Base-by-base conservation (phyloP, 1,140 invertebrate genomes). In the Lethrus apterus region DNA sequence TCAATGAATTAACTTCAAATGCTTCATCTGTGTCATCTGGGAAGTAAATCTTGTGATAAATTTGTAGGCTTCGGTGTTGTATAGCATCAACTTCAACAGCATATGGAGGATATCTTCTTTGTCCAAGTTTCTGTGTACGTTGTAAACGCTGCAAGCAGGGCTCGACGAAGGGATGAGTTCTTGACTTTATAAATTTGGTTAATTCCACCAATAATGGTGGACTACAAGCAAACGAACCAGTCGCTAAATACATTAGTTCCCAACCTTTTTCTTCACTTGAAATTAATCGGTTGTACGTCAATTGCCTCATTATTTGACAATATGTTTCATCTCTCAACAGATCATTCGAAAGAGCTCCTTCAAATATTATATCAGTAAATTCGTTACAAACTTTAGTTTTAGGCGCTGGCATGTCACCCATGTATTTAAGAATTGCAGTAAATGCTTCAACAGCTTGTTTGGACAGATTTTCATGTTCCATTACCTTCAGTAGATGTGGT, bases 41-140 rank as follows among this genome's bases (percentile, higher is more conserved):
- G 69, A 95, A 95, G 62, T 93, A 94, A 10, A 81, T 72, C 63
- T 93, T 93, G 64, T 97, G 93, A 60, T 89, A 92, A 52, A 97
- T 95, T 68, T 94, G 87, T 56, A 91, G 87, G 53, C 86, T 93
- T 62, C 89, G 85, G 58, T 91, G 86, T 64, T 94, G 90, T 55
- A 97, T 93, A 1, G 92, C 90, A 72, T 96, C 92, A 2, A 96
- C 86, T 75, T 97, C 93, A 1, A 96, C 85, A 35, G 89, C 78
- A 64, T 95, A 90, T 0, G 93, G 92, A 7, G 93, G 82, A 69
- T 89, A 91, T 64, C 90, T 86, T 42, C 93, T 74, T 31, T 84
- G 76, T 0, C 88, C 67, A 78, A 78, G 63, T 78, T 81, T 52
- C 41, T 88, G 64, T 17, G 82, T 89, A 63, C 81, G 86, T 53